Evolutionary conservation across 1,140 invertebrate genomes (phyloP), one percentile per base, ranked within the genome.

Genomic region (Notospermus geniculatus): DNA sequence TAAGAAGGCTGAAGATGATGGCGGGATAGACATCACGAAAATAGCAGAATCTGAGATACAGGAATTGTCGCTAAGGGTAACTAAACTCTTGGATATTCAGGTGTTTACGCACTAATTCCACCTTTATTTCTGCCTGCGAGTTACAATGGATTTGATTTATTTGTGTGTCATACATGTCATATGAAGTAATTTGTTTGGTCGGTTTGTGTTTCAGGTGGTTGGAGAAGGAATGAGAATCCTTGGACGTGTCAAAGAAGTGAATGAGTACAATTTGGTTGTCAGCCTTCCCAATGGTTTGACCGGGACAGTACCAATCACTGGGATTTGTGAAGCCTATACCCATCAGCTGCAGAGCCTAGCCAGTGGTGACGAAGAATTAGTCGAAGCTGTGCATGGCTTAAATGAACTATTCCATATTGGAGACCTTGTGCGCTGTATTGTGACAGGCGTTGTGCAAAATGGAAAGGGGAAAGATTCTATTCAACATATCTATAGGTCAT

Each of bases 391-490:
- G 7, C 50, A 54, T 25, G 58, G 62, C 36, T 41, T 72, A 22
- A 50, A 60, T 22, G 61, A 66, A 11, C 56, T 89, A 62, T 88
- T 88, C 72, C 75, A 78, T 41, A 55, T 80, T 4, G 88, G 88
- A 0, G 85, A 89, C 69, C 86, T 86, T 69, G 75, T 90, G 2
- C 82, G 84, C 1, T 84, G 87, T 46, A 87, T 85, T 69, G 80
- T 90, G 1, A 76, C 82, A 41, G 71, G 70, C 59, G 68, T 78
- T 54, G 63, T 78, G 45, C 53, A 74, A 27, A 55, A 59, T 5
- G 70, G 79, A 17, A 67, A 80, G 39, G 70, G 72, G 15, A 77
- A 70, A 28, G 69, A 77, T 17, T 64, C 86, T 2, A 78, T 87
- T 28, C 63, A 69, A 54, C 63, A n/a, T n/a, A n/a, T n/a, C n/a